Conservation (phyloP, 2,888 invertebrate genomes). For the Mylabris sibirica region DNA sequence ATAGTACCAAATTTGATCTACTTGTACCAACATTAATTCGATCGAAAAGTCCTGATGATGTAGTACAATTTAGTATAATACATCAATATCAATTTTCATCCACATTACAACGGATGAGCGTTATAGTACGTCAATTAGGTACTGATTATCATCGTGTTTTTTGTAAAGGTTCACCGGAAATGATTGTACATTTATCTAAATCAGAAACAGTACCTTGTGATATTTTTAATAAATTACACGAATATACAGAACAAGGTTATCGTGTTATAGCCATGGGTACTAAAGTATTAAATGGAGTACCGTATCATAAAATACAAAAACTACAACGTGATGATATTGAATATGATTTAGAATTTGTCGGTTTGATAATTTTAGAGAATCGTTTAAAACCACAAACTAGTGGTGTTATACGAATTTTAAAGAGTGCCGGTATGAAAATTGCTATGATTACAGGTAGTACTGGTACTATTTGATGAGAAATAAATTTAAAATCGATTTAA, state of each 20-base stretch:
- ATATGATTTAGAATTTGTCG: constrained; percentile 79
- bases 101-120: constrained; percentile 87
- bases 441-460: constrained; percentile 92
- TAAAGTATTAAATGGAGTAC: constrained; percentile 68
- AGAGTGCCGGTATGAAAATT: constrained; percentile 84
- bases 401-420: constrained; percentile 78
- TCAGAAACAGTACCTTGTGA: constrained; percentile 80
- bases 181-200: constrained; percentile 78
- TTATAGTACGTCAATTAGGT: constrained; percentile 75
- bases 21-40: constrained; percentile 82
- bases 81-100: constrained; percentile 84
- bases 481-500: neutral
- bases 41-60: neutral
- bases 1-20: constrained; percentile 80
- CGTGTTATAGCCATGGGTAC: constrained; percentile 88
- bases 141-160: constrained; percentile 80
- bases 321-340: constrained; percentile 82
- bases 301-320: constrained; percentile 73
- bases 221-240: constrained; percentile 75
- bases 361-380: constrained; percentile 94
- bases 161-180: constrained; percentile 94
- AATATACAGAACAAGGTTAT: constrained; percentile 87
- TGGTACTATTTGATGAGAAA: neutral
- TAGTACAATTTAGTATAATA: constrained; percentile 67
- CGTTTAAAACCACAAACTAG: constrained; percentile 87